A percentile compares a stretch with the other conserved stretches of the same genome.
These are phyloP conservation scores for Cuculus canorus DNA, from an alignment of 2,797 vertebrate species.

Conservation along the genomic window DNA sequence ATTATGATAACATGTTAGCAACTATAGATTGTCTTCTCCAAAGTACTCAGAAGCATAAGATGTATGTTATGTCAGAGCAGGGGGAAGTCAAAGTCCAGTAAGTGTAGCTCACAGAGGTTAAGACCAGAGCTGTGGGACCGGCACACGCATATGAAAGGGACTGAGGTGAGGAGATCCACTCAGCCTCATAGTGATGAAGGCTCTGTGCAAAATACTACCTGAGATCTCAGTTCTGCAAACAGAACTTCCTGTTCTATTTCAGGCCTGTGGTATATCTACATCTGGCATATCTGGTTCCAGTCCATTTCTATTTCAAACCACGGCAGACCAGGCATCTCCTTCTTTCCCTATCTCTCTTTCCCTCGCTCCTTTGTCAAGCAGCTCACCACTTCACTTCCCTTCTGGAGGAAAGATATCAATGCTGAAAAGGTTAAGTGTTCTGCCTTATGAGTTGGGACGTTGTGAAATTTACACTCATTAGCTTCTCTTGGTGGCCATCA, in stretches of 20 bases:
- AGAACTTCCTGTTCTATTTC: background rate
- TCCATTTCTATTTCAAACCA: background rate
- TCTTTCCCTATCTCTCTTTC: background rate
- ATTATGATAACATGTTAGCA: background rate
- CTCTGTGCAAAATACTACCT: background rate
- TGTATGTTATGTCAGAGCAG: background rate
- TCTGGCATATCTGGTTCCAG: background rate
- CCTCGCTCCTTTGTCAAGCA: background rate
- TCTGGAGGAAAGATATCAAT: background rate
- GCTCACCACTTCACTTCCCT: background rate
- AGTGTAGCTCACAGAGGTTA: background rate
- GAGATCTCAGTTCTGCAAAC: background rate
- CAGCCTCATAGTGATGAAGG: background rate
- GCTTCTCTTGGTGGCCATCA: constrained; percentile 55
- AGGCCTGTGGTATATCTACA: background rate
- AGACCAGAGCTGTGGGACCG: background rate
- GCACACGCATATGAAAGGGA: background rate
- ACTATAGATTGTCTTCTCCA: background rate
- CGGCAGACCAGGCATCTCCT: background rate
- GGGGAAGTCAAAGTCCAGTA: background rate
- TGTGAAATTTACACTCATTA: constrained; percentile 57
- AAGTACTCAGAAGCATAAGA: background rate
- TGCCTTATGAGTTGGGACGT: constrained; percentile 49
- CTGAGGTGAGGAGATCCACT: background rate
- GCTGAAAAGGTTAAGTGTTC: constrained; percentile 14